These are phyloP conservation scores for Drosophila pseudotakahashii DNA, from an alignment of 2,888 invertebrate species.

Conservation along the genomic window DNA sequence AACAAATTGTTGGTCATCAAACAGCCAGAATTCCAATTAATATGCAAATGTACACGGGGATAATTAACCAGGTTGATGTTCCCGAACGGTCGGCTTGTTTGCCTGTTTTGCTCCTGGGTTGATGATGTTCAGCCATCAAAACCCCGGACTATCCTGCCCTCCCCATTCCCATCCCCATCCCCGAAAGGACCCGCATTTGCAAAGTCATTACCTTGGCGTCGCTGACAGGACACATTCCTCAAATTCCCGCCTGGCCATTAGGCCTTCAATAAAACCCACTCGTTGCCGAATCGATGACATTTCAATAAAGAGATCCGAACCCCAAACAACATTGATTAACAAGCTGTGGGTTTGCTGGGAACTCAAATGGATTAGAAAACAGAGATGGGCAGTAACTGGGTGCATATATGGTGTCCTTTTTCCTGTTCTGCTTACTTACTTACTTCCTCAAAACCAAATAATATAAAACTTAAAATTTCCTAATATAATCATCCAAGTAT, in stretches of 20 bases:
- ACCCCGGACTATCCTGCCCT: not conserved
- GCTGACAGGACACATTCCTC: slow-evolving; percentile 33
- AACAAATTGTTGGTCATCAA: slow-evolving; percentile 57
- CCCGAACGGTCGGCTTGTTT: slow-evolving; percentile 16
- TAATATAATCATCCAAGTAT: too few species aligned
- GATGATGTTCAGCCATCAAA: slow-evolving; percentile 11
- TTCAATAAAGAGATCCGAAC: slow-evolving; percentile 37
- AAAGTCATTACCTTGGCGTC: slow-evolving; percentile 36
- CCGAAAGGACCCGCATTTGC: slow-evolving; percentile 19
- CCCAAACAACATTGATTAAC: slow-evolving; percentile 45
- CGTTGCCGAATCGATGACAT: slow-evolving; percentile 36
- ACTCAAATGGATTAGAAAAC: not conserved
- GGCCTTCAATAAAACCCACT: slow-evolving; percentile 36
- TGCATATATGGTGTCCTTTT: not conserved
- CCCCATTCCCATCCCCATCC: slow-evolving; percentile 14
- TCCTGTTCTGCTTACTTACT: too few species aligned
- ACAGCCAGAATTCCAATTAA: slow-evolving; percentile 62
- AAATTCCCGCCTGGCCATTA: slow-evolving; percentile 25
- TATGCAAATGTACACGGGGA: slow-evolving; percentile 59
- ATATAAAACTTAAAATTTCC: too few species aligned
- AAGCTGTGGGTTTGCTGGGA: slow-evolving; percentile 14
- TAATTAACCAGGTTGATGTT: slow-evolving; percentile 35
- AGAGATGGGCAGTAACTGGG: slow-evolving; percentile 3
- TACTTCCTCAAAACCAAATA: too few species aligned
- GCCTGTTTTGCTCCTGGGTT: not conserved